phyloP scores from a whole-genome alignment of 2,113 vertebrate species.

The Neogobius melanostomus region DNA sequence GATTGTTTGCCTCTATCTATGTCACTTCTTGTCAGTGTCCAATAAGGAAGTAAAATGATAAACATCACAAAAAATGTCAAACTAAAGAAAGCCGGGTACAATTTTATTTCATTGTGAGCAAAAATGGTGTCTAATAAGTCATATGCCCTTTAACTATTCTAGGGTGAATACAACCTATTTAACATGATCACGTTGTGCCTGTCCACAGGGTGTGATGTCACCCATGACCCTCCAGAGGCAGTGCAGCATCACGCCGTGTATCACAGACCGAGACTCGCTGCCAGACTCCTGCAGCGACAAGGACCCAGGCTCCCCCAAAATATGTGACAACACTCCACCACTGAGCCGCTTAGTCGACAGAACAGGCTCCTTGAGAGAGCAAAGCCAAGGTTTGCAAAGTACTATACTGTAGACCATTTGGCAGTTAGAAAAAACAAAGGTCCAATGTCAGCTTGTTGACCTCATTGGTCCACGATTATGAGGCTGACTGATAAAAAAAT shows the following conservation, averaged over 20 bases:
- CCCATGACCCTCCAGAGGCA: slow-evolving; percentile 65
- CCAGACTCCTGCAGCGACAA: slow-evolving; percentile 63
- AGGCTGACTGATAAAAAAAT: too few species aligned
- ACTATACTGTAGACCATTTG: neutral
- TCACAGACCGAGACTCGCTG: slow-evolving; percentile 72
- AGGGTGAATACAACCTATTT: neutral
- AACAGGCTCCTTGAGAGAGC: slow-evolving; percentile 63
- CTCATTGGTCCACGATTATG: too few species aligned
- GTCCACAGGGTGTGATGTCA: slow-evolving; percentile 62
- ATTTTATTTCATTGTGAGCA: too few species aligned
- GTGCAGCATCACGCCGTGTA: slow-evolving; percentile 67
- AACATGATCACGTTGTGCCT: neutral
- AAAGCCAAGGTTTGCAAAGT: slow-evolving; percentile 42
- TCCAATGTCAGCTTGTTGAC: too few species aligned
- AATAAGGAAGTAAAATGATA: too few species aligned
- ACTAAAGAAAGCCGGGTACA: too few species aligned
- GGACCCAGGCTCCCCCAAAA: slow-evolving; percentile 63
- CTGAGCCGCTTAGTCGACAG: slow-evolving; percentile 41
- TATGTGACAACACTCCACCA: slow-evolving; percentile 50
- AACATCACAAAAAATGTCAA: too few species aligned
- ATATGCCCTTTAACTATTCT: too few species aligned
- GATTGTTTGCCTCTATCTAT: too few species aligned
- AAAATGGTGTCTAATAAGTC: too few species aligned
- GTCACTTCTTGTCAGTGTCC: too few species aligned
- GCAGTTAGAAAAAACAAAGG: too few species aligned